Evolutionary conservation across 2,797 vertebrate species (phyloP).

Genomic region (Agapornis canus): DNA sequence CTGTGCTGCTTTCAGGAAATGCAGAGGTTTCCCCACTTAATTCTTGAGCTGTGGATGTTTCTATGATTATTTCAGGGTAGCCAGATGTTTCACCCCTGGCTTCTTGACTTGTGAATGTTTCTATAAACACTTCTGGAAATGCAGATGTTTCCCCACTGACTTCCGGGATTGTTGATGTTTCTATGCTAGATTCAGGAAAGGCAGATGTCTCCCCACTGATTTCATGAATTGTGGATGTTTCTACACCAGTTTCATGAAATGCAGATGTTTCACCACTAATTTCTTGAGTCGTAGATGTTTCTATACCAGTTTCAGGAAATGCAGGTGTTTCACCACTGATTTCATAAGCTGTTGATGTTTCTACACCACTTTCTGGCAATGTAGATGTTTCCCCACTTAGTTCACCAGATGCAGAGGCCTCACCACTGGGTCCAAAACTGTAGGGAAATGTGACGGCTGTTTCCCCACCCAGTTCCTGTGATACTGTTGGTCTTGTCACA

Average conservation of each 20-base stretch:
- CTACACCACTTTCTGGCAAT: slow-evolving; percentile 69
- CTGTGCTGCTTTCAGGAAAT: neutral
- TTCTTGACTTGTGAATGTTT: slow-evolving; percentile 15
- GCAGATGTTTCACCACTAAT: slow-evolving; percentile 21
- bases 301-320: slow-evolving; percentile 55
- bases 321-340: slow-evolving; percentile 69
- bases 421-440: slow-evolving; percentile 62
- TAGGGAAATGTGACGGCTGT: slow-evolving; percentile 59
- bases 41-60: slow-evolving; percentile 15
- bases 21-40: neutral
- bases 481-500: slow-evolving; percentile 66
- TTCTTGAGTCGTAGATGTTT: neutral
- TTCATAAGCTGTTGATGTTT: slow-evolving; percentile 67
- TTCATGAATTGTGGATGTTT: neutral
- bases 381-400: slow-evolving; percentile 43
- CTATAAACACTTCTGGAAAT: neutral
- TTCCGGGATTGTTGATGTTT: slow-evolving; percentile 22
- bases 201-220: slow-evolving; percentile 9
- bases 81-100: neutral
- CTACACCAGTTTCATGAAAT: slow-evolving; percentile 13
- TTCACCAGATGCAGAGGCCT: slow-evolving; percentile 69
- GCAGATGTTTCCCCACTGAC: neutral
- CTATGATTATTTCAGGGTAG: neutral
- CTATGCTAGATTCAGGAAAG: neutral
- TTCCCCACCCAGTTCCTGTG: slow-evolving; percentile 80